Evolutionary conservation across 1,140 invertebrate species (phyloP), one percentile per base, ranked within the genome.

Genomic region (Idris sp.): DNA sequence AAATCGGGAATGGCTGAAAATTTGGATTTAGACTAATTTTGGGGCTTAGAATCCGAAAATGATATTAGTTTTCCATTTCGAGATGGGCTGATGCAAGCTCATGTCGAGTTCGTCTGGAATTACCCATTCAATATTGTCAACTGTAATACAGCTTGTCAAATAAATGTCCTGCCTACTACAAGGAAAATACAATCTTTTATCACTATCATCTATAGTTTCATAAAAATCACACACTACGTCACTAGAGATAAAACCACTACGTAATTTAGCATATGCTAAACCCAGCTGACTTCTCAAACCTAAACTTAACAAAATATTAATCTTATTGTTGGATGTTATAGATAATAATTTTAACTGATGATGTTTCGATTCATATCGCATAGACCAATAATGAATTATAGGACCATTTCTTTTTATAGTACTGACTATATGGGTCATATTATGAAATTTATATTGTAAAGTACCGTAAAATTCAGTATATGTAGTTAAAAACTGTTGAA

Each of bases 291-390:
- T 41, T 51, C 36, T 53, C 3, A 62, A 31, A 19, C 36, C 30
- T 35, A 74, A 36, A 36, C 59, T 65, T 59, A 65, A 59, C 22
- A 56, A 56, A 0, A 71, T 15, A 71, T 76, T 76, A 25, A 49
- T 59, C 53, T 26, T 69, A 61, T 46, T 59, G 22, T 30, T 56
- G 8, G 56, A 58, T 9, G 28, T 25, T 15, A n/a, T n/a, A n/a
- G n/a, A n/a, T n/a, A n/a, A n/a, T n/a, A n/a, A n/a, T n/a, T n/a
- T n/a, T n/a, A n/a, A n/a, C n/a, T n/a, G n/a, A n/a, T n/a, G n/a
- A 15, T 76, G 67, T 25, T 76, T 72, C 2, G 61, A 71, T 33
- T 76, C 74, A 22, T 51, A 67, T 44, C 74, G 35, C 61, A 76
- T 76, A n/a, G 43, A 16, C 49, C 40, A 76, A 49, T 14, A 71